Conservation (phyloP, 2,797 vertebrate species). For the Synaphobranchus kaupii region DNA sequence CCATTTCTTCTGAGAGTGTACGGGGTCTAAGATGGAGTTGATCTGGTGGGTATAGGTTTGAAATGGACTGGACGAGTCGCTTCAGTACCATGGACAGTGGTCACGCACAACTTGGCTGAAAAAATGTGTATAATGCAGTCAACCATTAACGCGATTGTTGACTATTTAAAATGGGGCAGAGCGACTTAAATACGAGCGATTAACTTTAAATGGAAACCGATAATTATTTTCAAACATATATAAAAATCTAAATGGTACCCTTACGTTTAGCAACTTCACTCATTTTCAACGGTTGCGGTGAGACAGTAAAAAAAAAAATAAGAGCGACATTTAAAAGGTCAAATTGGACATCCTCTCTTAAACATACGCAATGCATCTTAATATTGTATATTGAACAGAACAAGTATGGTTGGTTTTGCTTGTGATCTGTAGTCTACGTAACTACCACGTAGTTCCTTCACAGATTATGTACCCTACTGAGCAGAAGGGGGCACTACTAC, state of each 20-base stretch:
- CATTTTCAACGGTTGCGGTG: not conserved
- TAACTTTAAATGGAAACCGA: not conserved
- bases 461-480: not conserved
- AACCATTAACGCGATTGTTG: constrained; percentile 25
- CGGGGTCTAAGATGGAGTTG: not conserved
- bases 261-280: not conserved
- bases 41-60: not conserved
- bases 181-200: not conserved
- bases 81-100: constrained; percentile 75
- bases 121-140: not conserved
- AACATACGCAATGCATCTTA: not conserved
- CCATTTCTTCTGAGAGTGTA: too few species aligned
- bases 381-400: not conserved
- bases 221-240: not conserved
- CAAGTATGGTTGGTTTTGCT: not conserved
- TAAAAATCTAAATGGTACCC: not conserved
- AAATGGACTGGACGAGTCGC: not conserved
- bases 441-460: not conserved
- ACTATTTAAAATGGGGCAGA: not conserved
- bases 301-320: not conserved
- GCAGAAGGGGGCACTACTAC: constrained; percentile 10
- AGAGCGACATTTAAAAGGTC: not conserved
- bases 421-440: not conserved
- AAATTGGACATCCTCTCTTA: not conserved
- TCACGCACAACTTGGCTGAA: too few species aligned